These are phyloP conservation scores for Stegodyphus mimosarum DNA, from an alignment of 1,140 invertebrate species.

Conservation along the genomic window DNA sequence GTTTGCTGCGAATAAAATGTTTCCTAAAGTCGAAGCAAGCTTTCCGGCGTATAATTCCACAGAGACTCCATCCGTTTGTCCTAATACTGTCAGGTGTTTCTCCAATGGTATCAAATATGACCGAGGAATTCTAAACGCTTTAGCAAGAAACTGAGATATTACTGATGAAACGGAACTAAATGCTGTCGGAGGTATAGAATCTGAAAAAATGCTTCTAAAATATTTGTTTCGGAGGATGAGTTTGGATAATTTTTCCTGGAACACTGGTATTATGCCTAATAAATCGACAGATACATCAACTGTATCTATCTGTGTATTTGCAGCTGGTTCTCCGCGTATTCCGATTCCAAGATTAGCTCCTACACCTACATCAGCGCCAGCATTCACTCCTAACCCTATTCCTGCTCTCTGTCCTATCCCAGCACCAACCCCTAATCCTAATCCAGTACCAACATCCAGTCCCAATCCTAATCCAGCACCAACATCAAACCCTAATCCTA, in stretches of 20 bases:
- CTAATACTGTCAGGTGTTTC: constrained; percentile 1
- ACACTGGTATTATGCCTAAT: not conserved
- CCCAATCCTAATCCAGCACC: not conserved
- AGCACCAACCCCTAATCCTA: not conserved
- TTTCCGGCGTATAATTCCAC: not conserved
- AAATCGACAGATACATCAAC: not conserved
- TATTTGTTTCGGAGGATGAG: constrained; percentile 11
- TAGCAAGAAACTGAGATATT: constrained; percentile 32
- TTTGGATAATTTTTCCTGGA: not conserved
- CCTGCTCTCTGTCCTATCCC: not conserved
- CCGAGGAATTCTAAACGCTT: not conserved
- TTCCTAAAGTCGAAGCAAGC: not conserved
- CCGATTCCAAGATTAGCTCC: not conserved
- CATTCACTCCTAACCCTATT: not conserved
- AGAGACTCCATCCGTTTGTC: not conserved
- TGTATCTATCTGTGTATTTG: not conserved
- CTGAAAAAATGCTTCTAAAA: constrained; percentile 31
- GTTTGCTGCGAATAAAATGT: not conserved
- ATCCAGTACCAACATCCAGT: not conserved
- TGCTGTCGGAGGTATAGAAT: constrained; percentile 24
- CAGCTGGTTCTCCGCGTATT: not conserved
- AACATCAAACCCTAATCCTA: not conserved
- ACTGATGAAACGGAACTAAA: constrained; percentile 17
- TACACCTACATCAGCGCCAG: not conserved
- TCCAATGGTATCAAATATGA: constrained; percentile 38